A percentile compares a stretch with the other conserved stretches of the same genome.
Conservation (phyloP, 2,797 vertebrate genomes). For the Cheirogaleus major region DNA sequence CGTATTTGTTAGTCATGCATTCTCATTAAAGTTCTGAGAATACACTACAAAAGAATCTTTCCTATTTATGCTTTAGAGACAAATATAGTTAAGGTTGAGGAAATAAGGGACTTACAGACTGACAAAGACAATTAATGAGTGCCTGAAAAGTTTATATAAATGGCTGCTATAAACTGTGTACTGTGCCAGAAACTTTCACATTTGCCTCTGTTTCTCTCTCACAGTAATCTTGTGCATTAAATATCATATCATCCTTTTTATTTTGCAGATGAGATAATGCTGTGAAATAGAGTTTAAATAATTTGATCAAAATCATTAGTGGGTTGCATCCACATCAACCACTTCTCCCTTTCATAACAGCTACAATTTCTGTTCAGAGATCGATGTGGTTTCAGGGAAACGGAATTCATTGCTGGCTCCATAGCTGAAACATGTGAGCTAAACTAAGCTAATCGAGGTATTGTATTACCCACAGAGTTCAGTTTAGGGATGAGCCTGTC, state of each 20-base stretch:
- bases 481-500: not conserved
- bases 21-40: constrained; percentile 34
- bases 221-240: not conserved
- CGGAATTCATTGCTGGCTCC: not conserved
- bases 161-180: not conserved
- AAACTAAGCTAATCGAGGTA: not conserved
- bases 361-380: not conserved
- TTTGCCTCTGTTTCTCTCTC: not conserved
- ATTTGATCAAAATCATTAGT: not conserved
- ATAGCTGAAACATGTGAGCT: not conserved
- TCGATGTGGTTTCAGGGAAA: not conserved
- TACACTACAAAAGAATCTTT: not conserved
- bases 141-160: not conserved
- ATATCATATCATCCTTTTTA: not conserved
- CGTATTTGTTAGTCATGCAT: constrained; percentile 29
- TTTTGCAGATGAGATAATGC: not conserved
- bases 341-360: not conserved
- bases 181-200: not conserved
- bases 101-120: not conserved
- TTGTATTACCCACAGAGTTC: not conserved
- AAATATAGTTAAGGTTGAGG: not conserved
- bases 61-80: not conserved
- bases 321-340: not conserved
- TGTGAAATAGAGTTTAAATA: not conserved
- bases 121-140: not conserved